Conservation (phyloP, 2,888 invertebrate genomes). For the Phorcus lineatus region DNA sequence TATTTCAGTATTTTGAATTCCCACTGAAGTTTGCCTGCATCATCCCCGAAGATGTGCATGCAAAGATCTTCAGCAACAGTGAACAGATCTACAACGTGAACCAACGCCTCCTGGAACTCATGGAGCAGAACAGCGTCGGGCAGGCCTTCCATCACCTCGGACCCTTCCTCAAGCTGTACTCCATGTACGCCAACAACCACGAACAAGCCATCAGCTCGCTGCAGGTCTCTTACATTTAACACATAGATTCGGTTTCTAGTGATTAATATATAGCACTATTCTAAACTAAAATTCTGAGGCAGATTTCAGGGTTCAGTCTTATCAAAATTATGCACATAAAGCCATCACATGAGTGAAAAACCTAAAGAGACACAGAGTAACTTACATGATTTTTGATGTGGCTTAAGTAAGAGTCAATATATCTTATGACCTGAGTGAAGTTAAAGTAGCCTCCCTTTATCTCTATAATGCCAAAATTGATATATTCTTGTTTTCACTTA, state of each 20-base stretch:
- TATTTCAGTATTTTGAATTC: constrained; percentile 71
- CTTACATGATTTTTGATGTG: no score
- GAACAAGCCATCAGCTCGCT: constrained; percentile 81
- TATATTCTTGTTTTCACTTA: no score
- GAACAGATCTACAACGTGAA: constrained; percentile 76
- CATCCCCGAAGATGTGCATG: constrained; percentile 66
- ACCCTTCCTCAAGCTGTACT: constrained; percentile 87
- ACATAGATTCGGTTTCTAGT: background rate
- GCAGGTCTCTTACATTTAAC: constrained; percentile 77
- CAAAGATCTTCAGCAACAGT: constrained; percentile 72
- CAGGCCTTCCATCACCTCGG: constrained; percentile 83
- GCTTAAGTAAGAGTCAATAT: no score
- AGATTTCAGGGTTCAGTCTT: no score
- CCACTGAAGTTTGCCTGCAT: constrained; percentile 69
- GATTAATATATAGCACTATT: no score
- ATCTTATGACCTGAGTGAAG: no score
- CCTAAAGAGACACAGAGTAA: no score
- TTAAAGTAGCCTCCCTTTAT: no score
- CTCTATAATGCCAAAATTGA: no score
- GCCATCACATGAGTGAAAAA: no score
- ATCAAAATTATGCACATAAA: no score
- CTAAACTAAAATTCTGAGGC: no score
- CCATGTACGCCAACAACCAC: constrained; percentile 86
- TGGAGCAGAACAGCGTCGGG: constrained; percentile 79
- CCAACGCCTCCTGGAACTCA: constrained; percentile 71